phyloP scores from a whole-genome alignment of 2,888 invertebrate species.

The Odontocolon sp. region DNA sequence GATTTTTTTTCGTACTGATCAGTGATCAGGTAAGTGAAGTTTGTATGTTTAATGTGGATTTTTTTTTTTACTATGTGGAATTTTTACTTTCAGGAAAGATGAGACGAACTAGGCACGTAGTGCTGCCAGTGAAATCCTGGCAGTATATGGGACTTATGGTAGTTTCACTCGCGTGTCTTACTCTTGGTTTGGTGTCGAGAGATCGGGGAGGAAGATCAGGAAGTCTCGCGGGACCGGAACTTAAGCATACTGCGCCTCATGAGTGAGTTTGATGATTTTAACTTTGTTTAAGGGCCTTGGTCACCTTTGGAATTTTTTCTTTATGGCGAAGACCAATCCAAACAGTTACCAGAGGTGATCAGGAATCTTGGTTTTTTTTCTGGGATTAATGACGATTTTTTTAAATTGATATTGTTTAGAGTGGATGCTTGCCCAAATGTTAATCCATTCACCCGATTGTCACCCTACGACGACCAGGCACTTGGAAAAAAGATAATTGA shows the following conservation, averaged over 20 bases:
- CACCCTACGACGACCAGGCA: constrained; percentile 56
- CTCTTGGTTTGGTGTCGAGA: constrained; percentile 75
- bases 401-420: constrained; percentile 59
- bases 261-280: constrained; percentile 66
- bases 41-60: constrained; percentile 15
- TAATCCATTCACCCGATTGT: constrained; percentile 58
- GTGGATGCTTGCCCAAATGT: constrained; percentile 76
- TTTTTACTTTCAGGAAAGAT: constrained; percentile 62
- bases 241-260: constrained; percentile 75
- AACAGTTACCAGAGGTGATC: no score
- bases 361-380: no score
- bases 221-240: constrained; percentile 76
- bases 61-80: neutral
- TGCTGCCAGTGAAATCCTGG: constrained; percentile 77
- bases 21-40: constrained; percentile 9
- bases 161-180: constrained; percentile 76
- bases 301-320: no score
- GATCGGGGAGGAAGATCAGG: constrained; percentile 77
- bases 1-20: neutral
- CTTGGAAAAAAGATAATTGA: constrained; percentile 14
- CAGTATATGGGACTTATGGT: constrained; percentile 75
- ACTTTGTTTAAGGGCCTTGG: neutral
- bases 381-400: no score
- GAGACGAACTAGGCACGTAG: constrained; percentile 75
- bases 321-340: no score